Evolutionary conservation across 2,113 vertebrate genomes (phyloP), one percentile per base, ranked within the genome.

Genomic region (Nematolebias whitei): DNA sequence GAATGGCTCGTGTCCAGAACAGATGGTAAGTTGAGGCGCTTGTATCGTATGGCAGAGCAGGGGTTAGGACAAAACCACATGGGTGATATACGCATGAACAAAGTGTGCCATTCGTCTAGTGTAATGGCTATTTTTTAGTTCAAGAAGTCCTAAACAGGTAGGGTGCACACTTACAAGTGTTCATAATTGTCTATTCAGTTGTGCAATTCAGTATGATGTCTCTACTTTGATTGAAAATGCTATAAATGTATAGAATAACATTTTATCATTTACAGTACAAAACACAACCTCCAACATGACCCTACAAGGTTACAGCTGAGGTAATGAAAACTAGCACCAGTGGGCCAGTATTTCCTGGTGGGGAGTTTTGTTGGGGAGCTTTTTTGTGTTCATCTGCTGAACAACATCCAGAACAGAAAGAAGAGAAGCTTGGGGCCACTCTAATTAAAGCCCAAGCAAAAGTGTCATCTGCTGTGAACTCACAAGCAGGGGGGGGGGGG

Each of bases 381-480:
- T 29, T 35, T 81, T 78, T 86, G 83, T 80, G 72, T 85, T 79
- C 68, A 65, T 82, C 78, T 80, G 77, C 85, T 61, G 63, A 89
- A 77, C 86, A 85, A 76, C 87, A 86, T 89, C 80, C 77, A 86
- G 85, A 56, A 70, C 55, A 63, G 59, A 63, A 47, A 74, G 79
- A 82, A 84, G 85, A 86, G 80, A 86, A 81, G 81, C 89, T 75
- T 59, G 83, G 74, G 74, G 65, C 79, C 69, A 70, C 81, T 84
- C 87, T 92, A 91, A 91, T 92, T 92, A 90, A 88, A 88, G 85
- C 83, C 83, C 80, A 85, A 79, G 73, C 78, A 88, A 85, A 87
- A 90, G 83, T 86, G 85, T 91, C 85, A 76, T 91, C 87, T 84
- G 86, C 82, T 88, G 88, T 85, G 87, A 91, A 87, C 85, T 87